phyloP scores from a whole-genome alignment of 2,888 invertebrate genomes.

The Lathronympha strigana region DNA sequence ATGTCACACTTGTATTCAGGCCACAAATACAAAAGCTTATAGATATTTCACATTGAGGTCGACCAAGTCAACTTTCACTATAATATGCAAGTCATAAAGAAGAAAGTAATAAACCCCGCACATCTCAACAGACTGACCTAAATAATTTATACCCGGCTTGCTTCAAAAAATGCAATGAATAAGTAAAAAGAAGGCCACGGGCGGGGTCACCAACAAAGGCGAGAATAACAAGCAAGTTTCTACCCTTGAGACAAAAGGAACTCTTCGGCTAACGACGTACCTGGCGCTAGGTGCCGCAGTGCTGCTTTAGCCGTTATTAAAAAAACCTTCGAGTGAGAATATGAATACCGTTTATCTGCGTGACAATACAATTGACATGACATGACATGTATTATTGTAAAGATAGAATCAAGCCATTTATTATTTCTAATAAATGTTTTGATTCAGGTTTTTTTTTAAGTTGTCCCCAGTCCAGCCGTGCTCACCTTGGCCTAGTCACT shows the following conservation, averaged over 20 bases:
- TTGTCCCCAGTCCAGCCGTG: no score
- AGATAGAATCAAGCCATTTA: no score
- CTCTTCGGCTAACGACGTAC: conserved; percentile 72
- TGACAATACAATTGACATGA: neutral
- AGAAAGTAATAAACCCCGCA: conserved; percentile 39
- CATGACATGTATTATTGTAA: no score
- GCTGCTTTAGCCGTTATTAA: conserved; percentile 53
- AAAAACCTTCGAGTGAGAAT: neutral
- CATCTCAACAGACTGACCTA: conserved; percentile 48
- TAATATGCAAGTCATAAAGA: conserved; percentile 38
- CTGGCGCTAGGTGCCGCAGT: conserved; percentile 60
- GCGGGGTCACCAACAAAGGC: conserved; percentile 67
- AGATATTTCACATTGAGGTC: neutral
- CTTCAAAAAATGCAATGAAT: conserved; percentile 65
- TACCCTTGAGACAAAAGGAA: conserved; percentile 73
- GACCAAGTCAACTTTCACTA: conserved; percentile 10
- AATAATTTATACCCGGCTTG: conserved; percentile 51
- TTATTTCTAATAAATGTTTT: no score
- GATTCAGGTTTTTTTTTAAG: no score
- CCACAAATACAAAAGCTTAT: neutral
- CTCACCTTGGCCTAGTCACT: no score
- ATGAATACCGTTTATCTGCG: neutral
- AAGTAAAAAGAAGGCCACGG: conserved; percentile 66
- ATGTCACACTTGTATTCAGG: neutral
- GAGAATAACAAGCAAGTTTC: conserved; percentile 63